Evolutionary conservation across 2,888 invertebrate genomes (phyloP).

Genomic region (Mellilla xanthometata): DNA sequence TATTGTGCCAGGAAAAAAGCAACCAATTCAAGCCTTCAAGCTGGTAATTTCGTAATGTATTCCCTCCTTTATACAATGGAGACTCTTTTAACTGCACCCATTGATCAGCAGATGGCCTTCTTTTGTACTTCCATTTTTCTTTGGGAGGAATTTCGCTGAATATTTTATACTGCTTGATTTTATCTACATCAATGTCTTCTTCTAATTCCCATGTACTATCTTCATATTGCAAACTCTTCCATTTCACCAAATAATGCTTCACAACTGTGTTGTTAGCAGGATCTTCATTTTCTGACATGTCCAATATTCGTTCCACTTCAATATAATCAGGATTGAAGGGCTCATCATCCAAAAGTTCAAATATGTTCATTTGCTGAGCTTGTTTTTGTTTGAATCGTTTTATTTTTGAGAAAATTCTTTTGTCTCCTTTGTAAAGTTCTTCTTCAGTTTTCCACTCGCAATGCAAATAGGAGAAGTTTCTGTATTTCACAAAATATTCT

Average conservation of each 20-base stretch:
- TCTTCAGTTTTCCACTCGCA: slow-evolving; percentile 99
- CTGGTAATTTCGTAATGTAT: slow-evolving; percentile 97
- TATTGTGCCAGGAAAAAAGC: slow-evolving; percentile 98
- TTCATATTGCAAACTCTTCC: slow-evolving; percentile 98
- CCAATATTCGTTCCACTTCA: slow-evolving; percentile 98
- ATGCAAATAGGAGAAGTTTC: slow-evolving; percentile 98
- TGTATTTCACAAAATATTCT: slow-evolving; percentile 96
- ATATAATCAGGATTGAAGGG: slow-evolving; percentile 99
- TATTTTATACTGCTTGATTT: slow-evolving; percentile 93
- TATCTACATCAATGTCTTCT: slow-evolving; percentile 96
- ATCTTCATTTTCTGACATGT: slow-evolving; percentile 94
- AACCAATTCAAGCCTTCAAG: slow-evolving; percentile 99
- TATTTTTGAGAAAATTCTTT: slow-evolving; percentile 95
- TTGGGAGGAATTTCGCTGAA: slow-evolving; percentile 93
- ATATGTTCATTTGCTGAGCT: slow-evolving; percentile 93
- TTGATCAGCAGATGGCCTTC: slow-evolving; percentile 89
- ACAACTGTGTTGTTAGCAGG: slow-evolving; percentile 90
- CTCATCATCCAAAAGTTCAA: slow-evolving; percentile 97
- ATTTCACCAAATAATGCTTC: slow-evolving; percentile 98
- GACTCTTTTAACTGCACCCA: slow-evolving; percentile 96
- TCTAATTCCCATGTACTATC: slow-evolving; percentile 99
- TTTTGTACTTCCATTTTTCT: slow-evolving; percentile 93
- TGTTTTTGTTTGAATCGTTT: slow-evolving; percentile 97
- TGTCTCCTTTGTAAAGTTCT: slow-evolving; percentile 97
- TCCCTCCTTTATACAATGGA: slow-evolving; percentile 95